phyloP scores from a whole-genome alignment of 2,888 invertebrate genomes.

The Leucozona laternaria region DNA sequence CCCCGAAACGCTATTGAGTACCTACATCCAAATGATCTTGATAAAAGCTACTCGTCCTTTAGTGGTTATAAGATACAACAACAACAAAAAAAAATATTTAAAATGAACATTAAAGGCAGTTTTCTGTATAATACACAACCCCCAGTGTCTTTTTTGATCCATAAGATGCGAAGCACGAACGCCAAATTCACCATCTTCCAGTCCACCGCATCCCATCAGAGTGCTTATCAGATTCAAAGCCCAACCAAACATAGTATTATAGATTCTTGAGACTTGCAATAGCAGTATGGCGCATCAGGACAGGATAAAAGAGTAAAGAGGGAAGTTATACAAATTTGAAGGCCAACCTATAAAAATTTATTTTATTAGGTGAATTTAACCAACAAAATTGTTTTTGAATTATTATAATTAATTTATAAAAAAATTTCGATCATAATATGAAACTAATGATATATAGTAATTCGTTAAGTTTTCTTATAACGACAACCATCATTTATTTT shows the following conservation, averaged over 20 bases:
- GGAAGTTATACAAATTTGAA: slow-evolving; percentile 62
- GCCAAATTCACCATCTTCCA: slow-evolving; percentile 55
- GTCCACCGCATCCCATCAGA: neutral
- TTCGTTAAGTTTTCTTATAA: too few species aligned
- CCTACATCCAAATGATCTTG: slow-evolving; percentile 63
- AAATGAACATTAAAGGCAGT: slow-evolving; percentile 30
- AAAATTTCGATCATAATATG: too few species aligned
- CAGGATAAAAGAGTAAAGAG: slow-evolving; percentile 22
- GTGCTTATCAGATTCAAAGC: slow-evolving; percentile 64
- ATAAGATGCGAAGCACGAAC: slow-evolving; percentile 50
- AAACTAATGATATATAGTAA: too few species aligned
- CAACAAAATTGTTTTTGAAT: neutral
- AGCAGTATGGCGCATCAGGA: neutral
- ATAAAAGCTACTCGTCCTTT: slow-evolving; percentile 51
- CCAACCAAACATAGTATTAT: slow-evolving; percentile 50
- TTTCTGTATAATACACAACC: neutral
- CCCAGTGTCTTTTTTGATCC: slow-evolving; percentile 31
- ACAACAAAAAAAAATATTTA: neutral
- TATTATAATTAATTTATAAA: too few species aligned
- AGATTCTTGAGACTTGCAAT: slow-evolving; percentile 8
- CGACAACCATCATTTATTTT: too few species aligned
- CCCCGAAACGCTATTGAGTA: slow-evolving; percentile 43
- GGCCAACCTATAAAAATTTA: slow-evolving; percentile 43
- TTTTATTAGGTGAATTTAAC: slow-evolving; percentile 11
- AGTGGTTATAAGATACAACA: neutral